Base-by-base conservation (phyloP, 1,140 invertebrate genomes). In the Uloborus diversus region DNA sequence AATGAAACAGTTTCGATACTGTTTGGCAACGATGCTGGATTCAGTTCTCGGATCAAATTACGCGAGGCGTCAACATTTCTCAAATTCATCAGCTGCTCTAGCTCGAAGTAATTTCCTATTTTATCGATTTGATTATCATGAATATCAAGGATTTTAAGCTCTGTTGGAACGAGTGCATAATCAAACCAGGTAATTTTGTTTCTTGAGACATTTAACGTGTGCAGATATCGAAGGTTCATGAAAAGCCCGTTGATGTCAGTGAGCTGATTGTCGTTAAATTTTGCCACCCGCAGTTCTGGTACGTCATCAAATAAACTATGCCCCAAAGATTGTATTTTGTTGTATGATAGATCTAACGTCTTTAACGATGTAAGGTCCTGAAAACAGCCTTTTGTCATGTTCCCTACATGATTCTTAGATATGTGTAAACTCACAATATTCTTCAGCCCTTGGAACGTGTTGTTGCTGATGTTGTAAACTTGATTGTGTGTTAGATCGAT, bases 171-270 rank as follows among this genome's bases (percentile, higher is more conserved):
- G 65, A 95, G 89, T 11, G 92, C 90, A 86, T 96, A 97, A 87
- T 97, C 95, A 88, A 97, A 97, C 91, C 93, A 92, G 84, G 94
- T 90, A 82, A 97, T 88, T 84, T 92, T 91, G 88, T 97, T 97
- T 87, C 95, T 93, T 30, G 94, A 96, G 71, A 96, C 92, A 87
- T 97, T 97, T 25, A 97, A 87, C 93, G 94, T 96, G 81, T 94
- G 88, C 51, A 97, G 88, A 81, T 91, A 92, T 0, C 92, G 90
- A 84, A 96, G 91, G 83, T 94, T 92, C 81, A 91, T 91, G 85
- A 97, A 96, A 20, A 95, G 88, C 3, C 93, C 93, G 85, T 92
- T 93, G 59, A 97, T 94, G 83, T 96, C 93, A 14, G 90, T 92
- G 20, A 97, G 87, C 78, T 91, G 89, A 87, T 97, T 97, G 35